Conservation (phyloP, 2,113 vertebrate genomes). For the Hydrochoerus hydrochaeris region DNA sequence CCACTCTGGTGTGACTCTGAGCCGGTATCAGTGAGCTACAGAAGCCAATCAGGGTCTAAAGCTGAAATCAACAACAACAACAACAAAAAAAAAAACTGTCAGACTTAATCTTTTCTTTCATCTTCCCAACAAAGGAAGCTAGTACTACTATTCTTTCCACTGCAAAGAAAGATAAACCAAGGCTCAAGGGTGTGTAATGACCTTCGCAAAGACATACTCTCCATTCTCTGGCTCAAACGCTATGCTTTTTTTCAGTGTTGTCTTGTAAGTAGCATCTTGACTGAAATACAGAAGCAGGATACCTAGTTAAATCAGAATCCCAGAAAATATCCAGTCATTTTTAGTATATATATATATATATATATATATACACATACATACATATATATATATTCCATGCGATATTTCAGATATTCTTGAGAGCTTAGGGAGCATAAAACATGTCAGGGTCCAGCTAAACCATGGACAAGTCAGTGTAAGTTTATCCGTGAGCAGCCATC, state of each 20-base stretch:
- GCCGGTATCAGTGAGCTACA: background rate
- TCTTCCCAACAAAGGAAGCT: background rate
- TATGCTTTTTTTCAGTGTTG: background rate
- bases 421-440: fast-evolving
- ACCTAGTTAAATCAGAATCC: background rate
- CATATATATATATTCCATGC: fast-evolving
- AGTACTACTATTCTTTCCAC: background rate
- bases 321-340: background rate
- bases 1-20: background rate
- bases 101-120: background rate
- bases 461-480: fast-evolving
- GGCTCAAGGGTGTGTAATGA: background rate
- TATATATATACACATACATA: too few species aligned
- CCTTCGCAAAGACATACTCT: background rate
- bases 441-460: background rate
- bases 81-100: background rate
- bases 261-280: background rate
- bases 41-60: background rate
- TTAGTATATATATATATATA: background rate
- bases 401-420: fast-evolving
- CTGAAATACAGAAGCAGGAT: background rate
- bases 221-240: background rate
- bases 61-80: background rate
- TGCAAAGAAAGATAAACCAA: background rate
- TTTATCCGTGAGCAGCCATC: background rate